Base-by-base conservation (phyloP, 2,113 vertebrate genomes). In the Ictidomys tridecemlineatus region DNA sequence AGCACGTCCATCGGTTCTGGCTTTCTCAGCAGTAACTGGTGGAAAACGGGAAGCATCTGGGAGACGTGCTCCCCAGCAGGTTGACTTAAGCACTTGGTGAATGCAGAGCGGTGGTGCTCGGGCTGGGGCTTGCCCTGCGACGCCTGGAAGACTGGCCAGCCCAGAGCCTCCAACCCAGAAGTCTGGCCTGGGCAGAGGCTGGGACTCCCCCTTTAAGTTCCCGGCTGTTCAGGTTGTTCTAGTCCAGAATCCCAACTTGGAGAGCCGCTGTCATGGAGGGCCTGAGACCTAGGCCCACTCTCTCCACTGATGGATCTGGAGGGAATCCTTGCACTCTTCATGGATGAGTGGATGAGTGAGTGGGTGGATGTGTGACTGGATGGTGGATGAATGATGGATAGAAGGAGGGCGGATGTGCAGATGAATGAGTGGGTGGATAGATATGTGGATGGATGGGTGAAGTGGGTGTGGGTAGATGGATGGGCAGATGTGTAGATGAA, bases 51-150 rank as follows among this genome's bases (percentile, higher is more conserved):
- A 69, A 69, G 34, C 20, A 16, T 39, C 24, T 42, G 42, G 42
- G 39, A 86, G 67, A 84, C 85, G 42, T 39, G 28, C 22, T 58
- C 0, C 2, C 30, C 69, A 34, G 74, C 28, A 51, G 24, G 72
- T 17, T 5, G 14, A 39, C 24, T 14, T 39, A 17, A 34, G n/a
- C 17, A 8, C 58, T 39, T 24, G 48, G 26, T 1, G 3, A 72
- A 74, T 34, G 11, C 10, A 2, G 78, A 17, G 4, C 11, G 1
- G 30, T 28, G 14, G 28, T 45, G 30, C 42, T 45, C 12, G 4
- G 20, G 8, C 32, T 2, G 51, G 1, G 77, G 22, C 14, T 0
- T 2, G 26, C 6, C 14, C 45, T 12, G 22, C 2, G 0, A 48
- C 77, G 16, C 32, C 61, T 3, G 24, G 30, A 58, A 12, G 37